Evolutionary conservation across 2,888 invertebrate species (phyloP).

Genomic region (Xestia sexstrigata): DNA sequence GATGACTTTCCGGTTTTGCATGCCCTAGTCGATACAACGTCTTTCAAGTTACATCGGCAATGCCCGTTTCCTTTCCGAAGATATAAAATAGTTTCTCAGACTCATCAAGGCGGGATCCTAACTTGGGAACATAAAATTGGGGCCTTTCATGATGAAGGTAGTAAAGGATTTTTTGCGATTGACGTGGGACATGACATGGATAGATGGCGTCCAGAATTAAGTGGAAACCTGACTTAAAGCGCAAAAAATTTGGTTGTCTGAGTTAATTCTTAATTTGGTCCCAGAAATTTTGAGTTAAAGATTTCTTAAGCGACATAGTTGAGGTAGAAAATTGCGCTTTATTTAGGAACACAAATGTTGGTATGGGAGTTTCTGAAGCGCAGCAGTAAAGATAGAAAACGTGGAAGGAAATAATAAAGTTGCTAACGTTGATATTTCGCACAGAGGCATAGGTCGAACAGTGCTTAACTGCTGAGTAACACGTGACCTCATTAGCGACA

Average conservation of each 20-base stretch:
- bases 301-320: background rate
- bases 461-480: constrained; percentile 57
- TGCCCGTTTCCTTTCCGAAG: constrained; percentile 42
- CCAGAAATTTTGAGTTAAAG: background rate
- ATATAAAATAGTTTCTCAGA: constrained; percentile 59
- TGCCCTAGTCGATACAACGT: constrained; percentile 49
- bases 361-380: background rate
- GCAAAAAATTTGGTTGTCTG: constrained; percentile 13
- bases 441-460: constrained; percentile 29
- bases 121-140: constrained; percentile 50
- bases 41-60: constrained; percentile 41
- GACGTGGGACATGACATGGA: constrained; percentile 46
- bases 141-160: constrained; percentile 47
- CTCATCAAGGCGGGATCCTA: constrained; percentile 53
- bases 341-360: background rate
- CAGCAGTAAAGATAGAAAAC: background rate
- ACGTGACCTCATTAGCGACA: constrained; percentile 76
- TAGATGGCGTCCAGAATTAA: constrained; percentile 42
- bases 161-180: constrained; percentile 55
- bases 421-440: constrained; percentile 37
- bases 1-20: too few species aligned
- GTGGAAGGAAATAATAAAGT: constrained; percentile 5
- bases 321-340: background rate
- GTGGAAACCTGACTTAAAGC: constrained; percentile 6
- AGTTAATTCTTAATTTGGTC: constrained; percentile 16